Evolutionary conservation across 2,888 invertebrate species (phyloP).

Genomic region (Drosophila falleni): DNA sequence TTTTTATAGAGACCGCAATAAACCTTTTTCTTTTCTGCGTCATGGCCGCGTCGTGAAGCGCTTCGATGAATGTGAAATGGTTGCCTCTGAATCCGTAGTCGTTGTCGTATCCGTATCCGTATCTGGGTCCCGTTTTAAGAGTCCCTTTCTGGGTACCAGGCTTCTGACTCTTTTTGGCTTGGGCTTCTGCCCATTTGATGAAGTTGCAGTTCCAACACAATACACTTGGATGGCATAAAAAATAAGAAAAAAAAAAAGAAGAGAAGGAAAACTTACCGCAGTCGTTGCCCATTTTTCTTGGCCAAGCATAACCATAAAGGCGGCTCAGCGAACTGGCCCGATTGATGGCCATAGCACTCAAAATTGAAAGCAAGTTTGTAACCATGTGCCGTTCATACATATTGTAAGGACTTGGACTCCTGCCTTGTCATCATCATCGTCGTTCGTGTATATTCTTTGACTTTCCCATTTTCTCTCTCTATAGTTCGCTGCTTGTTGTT

Average conservation of each 20-base stretch:
- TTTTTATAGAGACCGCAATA: slow-evolving; percentile 82
- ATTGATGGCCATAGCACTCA: slow-evolving; percentile 74
- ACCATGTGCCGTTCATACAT: slow-evolving; percentile 27
- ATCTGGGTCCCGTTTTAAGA: slow-evolving; percentile 7
- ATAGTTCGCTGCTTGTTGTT: slow-evolving; percentile 1
- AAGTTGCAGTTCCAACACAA: slow-evolving; percentile 75
- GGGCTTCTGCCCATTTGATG: slow-evolving; percentile 59
- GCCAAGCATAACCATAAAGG: slow-evolving; percentile 73
- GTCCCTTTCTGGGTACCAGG: slow-evolving; percentile 1
- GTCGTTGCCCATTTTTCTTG: slow-evolving; percentile 61
- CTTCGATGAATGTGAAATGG: slow-evolving; percentile 63
- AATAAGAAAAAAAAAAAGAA: slow-evolving; percentile 10
- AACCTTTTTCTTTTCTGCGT: slow-evolving; percentile 72
- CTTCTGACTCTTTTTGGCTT: slow-evolving; percentile 20
- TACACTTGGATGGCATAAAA: slow-evolving; percentile 49
- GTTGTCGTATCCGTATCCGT: slow-evolving; percentile 3
- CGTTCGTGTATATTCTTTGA: slow-evolving; percentile 38
- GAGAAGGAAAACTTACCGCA: slow-evolving; percentile 39
- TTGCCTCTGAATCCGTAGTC: slow-evolving; percentile 44
- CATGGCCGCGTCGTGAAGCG: slow-evolving; percentile 46
- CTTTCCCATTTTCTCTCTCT: slow-evolving; percentile 18
- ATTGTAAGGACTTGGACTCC: slow-evolving; percentile 37
- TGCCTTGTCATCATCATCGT: slow-evolving; percentile 49
- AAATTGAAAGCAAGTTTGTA: slow-evolving; percentile 59
- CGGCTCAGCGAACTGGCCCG: slow-evolving; percentile 59